These are phyloP conservation scores for Linnaemya tessellans DNA, from an alignment of 2,888 invertebrate species.

Conservation along the genomic window DNA sequence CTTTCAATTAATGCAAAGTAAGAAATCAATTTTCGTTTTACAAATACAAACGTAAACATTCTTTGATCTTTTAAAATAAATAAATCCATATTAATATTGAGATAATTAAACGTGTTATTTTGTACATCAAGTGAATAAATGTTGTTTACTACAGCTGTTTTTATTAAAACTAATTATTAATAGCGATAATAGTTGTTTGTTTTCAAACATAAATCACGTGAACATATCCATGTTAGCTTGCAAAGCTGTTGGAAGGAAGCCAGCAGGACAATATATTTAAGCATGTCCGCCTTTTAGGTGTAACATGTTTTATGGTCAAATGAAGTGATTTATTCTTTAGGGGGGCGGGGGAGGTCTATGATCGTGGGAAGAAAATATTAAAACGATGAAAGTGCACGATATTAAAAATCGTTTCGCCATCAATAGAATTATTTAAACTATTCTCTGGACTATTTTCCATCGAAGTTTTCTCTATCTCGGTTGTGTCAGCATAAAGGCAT, in stretches of 20 bases:
- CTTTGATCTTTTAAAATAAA: conserved; percentile 48
- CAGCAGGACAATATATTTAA: background rate
- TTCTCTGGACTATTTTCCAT: background rate
- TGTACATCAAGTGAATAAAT: conserved; percentile 3
- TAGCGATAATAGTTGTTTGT: conserved; percentile 24
- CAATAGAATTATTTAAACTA: too few relatives aligned
- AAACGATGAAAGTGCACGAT: background rate
- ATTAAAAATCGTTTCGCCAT: background rate
- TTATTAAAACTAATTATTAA: conserved; percentile 45
- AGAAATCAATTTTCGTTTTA: background rate
- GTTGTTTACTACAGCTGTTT: conserved; percentile 37
- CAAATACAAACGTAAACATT: conserved; percentile 15
- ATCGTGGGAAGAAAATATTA: background rate
- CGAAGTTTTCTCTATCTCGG: too few relatives aligned
- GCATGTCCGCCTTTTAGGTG: conserved; percentile 28
- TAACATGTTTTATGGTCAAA: conserved; percentile 11
- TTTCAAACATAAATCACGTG: conserved; percentile 47
- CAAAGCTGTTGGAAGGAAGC: background rate
- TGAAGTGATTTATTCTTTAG: conserved; percentile 35
- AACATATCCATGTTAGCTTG: background rate
- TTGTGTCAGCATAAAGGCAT: too few relatives aligned
- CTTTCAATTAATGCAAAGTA: background rate
- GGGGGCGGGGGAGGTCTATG: background rate
- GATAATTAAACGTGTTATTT: conserved; percentile 24
- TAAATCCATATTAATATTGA: conserved; percentile 27